Evolutionary conservation across 2,888 invertebrate species (phyloP).

Genomic region (Yponomeuta plumbellus): DNA sequence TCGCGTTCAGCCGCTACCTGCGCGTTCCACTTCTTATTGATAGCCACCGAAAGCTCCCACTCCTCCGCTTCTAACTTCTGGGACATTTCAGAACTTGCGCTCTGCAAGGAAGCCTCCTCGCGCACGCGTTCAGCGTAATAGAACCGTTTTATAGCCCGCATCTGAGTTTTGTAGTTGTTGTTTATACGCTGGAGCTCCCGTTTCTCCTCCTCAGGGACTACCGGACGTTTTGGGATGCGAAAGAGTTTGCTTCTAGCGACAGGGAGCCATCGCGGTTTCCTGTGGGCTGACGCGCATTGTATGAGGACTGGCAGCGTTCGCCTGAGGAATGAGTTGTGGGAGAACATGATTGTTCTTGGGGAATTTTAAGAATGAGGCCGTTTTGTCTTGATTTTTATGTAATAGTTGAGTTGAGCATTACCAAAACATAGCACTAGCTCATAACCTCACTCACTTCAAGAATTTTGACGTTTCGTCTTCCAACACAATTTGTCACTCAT

Average conservation of each 20-base stretch:
- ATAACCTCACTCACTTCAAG: not conserved
- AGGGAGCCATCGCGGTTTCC: constrained; percentile 89
- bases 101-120: constrained; percentile 66
- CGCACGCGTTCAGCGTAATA: constrained; percentile 71
- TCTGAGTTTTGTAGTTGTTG: constrained; percentile 82
- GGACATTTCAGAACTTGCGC: constrained; percentile 73
- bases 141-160: constrained; percentile 74
- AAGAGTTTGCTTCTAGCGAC: constrained; percentile 87
- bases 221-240: constrained; percentile 79
- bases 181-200: constrained; percentile 80
- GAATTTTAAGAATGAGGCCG: not conserved
- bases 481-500: not conserved
- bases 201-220: constrained; percentile 78
- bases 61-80: constrained; percentile 79
- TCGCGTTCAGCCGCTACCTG: constrained; percentile 77
- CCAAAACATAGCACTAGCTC: not conserved
- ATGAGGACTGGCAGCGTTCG: constrained; percentile 48
- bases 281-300: constrained; percentile 58
- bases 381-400: not conserved
- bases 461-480: not conserved
- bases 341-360: constrained; percentile 31
- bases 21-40: constrained; percentile 85
- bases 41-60: constrained; percentile 72
- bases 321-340: constrained; percentile 41
- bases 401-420: not conserved